phyloP scores from a whole-genome alignment of 2,797 vertebrate genomes.

The Sternotherus odoratus region DNA sequence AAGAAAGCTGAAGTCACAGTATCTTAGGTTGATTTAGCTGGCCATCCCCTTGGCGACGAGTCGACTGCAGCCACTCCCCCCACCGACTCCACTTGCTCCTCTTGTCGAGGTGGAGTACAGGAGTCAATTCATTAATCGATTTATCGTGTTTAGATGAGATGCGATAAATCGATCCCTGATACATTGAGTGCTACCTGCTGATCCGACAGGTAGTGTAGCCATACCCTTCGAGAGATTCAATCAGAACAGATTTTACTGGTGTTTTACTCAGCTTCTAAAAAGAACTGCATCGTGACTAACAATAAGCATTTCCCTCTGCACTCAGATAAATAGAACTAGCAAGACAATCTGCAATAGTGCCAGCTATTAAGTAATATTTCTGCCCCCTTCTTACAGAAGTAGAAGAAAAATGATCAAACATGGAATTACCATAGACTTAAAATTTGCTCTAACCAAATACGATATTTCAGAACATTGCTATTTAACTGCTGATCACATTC shows the following conservation, averaged over 20 bases:
- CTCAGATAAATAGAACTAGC: neutral
- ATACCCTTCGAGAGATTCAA: neutral
- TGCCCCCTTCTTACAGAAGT: neutral
- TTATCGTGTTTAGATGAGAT: no score
- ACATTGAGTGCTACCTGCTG: no score
- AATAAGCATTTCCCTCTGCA: neutral
- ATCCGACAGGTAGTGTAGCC: no score
- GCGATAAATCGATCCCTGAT: no score
- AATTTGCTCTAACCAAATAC: slow-evolving; percentile 1
- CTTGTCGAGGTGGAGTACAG: no score
- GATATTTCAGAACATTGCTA: slow-evolving; percentile 28
- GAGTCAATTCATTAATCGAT: no score
- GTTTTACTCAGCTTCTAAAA: neutral
- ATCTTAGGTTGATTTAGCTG: no score
- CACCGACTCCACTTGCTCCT: no score
- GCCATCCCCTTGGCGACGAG: no score
- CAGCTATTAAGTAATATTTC: neutral
- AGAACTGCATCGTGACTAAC: neutral
- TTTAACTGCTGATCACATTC: slow-evolving; percentile 47
- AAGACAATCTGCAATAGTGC: neutral
- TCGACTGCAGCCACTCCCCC: no score
- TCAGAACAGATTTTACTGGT: neutral
- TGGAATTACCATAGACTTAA: neutral
- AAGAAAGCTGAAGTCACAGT: no score
- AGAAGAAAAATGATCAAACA: neutral